Evolutionary conservation across 2,888 invertebrate genomes (phyloP), one percentile per base, ranked within the genome.

Genomic region (Chymomyza procnemis): DNA sequence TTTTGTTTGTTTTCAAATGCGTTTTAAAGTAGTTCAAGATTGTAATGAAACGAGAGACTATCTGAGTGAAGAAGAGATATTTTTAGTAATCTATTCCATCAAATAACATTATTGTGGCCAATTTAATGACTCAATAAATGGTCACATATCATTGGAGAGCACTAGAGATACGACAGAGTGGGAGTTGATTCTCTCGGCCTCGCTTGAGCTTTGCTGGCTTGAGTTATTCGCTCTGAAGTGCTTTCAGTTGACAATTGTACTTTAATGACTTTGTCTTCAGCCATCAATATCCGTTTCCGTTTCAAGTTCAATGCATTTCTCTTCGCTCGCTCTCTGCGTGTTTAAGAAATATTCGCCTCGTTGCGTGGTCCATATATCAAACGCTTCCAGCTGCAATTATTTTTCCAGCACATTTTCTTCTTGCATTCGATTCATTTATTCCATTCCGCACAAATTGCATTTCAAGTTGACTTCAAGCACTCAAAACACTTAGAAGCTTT

Each of bases 211-310:
- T 73, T 64, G 74, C 70, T 4, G 61, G 50, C 6, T 12, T 41
- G 1, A 41, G 5, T 34, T 41, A 41, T 41, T 41, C 34, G 9
- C 34, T 41, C 34, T 41, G 9, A 1, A 41, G 34, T 3, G 34
- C 50, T 50, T 16, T 16, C 9, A 50, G 54, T 54, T 54, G 54
- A 74, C 85, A 85, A 86, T 85, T 86, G 86, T 76, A 78, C 84
- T 81, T 86, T 86, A 86, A 85, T 84, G 84, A 85, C 79, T 85
- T 76, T 86, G 75, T 85, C 88, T 87, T 89, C 78, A 88, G 84
- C 88, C 80, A 82, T 88, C 88, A 89, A 88, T 88, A 89, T 88
- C 88, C 88, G 89, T 78, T 88, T 80, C 89, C 84, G 85, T 75
- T 87, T 85, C 82, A 84, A 84, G 84, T 87, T 88, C 86, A 85